These are phyloP conservation scores for Allacma fusca DNA, from an alignment of 2,888 invertebrate genomes.

Conservation along the genomic window DNA sequence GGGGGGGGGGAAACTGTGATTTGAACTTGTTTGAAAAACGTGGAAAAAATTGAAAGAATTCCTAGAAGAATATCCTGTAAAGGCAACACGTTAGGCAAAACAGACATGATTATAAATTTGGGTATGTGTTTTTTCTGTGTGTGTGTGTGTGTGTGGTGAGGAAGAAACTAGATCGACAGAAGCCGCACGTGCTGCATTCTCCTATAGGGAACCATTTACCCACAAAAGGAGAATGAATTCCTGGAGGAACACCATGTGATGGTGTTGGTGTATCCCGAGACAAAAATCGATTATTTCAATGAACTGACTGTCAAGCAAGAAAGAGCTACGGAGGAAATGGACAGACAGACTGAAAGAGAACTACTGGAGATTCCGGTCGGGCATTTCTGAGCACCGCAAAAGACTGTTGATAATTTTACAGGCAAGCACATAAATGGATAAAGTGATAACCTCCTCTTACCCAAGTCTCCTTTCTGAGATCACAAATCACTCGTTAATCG, in stretches of 20 bases:
- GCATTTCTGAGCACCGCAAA: constrained; percentile 21
- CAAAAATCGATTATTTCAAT: constrained; percentile 34
- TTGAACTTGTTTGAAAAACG: too few species aligned
- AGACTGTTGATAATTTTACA: constrained; percentile 24
- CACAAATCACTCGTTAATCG: constrained; percentile 38
- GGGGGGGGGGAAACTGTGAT: too few species aligned
- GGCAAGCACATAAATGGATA: background rate
- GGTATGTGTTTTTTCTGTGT: too few species aligned
- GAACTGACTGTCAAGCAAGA: constrained; percentile 26
- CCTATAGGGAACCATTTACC: too few species aligned
- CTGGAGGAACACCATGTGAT: background rate
- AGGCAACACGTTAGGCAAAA: too few species aligned
- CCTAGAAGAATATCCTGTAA: too few species aligned
- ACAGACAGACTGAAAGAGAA: constrained; percentile 16
- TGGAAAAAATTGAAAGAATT: too few species aligned
- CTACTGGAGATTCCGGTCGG: constrained; percentile 34
- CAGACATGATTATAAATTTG: too few species aligned
- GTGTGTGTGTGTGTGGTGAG: too few species aligned
- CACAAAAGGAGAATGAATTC: background rate
- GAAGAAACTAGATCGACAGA: too few species aligned
- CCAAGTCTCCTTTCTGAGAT: background rate
- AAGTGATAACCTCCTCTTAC: background rate
- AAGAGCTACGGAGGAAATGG: background rate
- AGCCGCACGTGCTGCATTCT: too few species aligned
- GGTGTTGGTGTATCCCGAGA: too few species aligned